These are phyloP conservation scores for Lasaia peninsularis DNA, from an alignment of 1,140 invertebrate genomes.

Conservation along the genomic window DNA sequence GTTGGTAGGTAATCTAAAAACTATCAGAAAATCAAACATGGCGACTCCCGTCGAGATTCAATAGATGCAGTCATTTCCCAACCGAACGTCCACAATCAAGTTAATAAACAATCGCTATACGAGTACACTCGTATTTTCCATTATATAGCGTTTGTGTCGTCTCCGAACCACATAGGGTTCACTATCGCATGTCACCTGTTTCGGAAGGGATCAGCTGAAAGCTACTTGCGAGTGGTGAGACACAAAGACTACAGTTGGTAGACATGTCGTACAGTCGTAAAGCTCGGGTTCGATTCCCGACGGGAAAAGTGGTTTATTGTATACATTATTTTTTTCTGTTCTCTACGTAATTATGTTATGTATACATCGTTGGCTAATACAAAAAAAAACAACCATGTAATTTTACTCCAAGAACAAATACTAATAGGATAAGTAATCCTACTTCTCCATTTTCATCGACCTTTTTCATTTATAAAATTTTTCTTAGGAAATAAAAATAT, in stretches of 20 bases:
- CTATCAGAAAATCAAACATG: not conserved
- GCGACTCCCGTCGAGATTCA: not conserved
- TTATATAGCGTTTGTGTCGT: constrained; percentile 9
- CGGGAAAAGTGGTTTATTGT: too few relatives aligned
- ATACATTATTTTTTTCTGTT: too few relatives aligned
- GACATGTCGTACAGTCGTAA: not conserved
- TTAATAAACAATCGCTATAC: constrained; percentile 13
- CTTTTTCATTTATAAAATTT: too few relatives aligned
- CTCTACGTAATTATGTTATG: too few relatives aligned
- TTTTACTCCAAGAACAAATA: too few relatives aligned
- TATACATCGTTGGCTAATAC: too few relatives aligned
- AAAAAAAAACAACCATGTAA: too few relatives aligned
- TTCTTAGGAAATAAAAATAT: too few relatives aligned
- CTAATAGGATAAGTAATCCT: too few relatives aligned
- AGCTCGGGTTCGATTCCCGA: too few relatives aligned
- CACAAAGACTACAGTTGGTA: not conserved
- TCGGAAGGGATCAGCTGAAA: not conserved
- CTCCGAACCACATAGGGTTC: constrained; percentile 14
- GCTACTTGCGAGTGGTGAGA: not conserved
- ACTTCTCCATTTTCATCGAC: too few relatives aligned
- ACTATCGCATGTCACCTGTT: constrained; percentile 14
- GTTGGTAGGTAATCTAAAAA: not conserved
- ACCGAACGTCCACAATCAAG: constrained; percentile 15
- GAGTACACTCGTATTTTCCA: not conserved
- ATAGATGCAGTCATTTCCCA: not conserved